Conservation (phyloP, 2,797 vertebrate genomes). For the Lepilemur septentrionalis region DNA sequence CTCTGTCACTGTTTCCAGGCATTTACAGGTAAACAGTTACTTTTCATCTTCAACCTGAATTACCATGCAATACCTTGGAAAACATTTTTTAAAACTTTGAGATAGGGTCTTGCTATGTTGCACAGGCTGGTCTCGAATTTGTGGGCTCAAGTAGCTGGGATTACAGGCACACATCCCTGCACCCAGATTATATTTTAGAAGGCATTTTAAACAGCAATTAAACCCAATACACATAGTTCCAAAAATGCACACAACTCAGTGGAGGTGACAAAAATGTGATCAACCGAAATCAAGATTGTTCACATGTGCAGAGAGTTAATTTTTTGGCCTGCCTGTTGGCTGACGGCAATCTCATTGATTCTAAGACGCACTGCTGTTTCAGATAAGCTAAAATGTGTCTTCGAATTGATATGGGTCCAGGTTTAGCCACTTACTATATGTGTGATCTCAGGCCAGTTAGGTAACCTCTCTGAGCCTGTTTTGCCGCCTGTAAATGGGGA, state of each 20-base stretch:
- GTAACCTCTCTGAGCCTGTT: background rate
- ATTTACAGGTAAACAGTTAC: background rate
- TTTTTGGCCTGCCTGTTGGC: background rate
- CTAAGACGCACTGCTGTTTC: no score
- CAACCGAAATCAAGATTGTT: accelerated
- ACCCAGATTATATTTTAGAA: background rate
- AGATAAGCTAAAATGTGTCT: background rate
- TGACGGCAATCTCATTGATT: background rate
- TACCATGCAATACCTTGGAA: background rate
- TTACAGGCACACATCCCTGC: no score
- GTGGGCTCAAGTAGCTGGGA: no score
- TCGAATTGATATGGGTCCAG: background rate
- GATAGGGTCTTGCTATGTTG: no score
- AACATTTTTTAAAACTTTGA: background rate
- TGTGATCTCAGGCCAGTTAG: background rate
- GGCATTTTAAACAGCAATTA: background rate
- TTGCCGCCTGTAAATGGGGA: accelerated
- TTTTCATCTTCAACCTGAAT: background rate
- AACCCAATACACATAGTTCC: accelerated
- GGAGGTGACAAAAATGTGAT: background rate
- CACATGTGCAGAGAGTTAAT: background rate
- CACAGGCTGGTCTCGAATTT: no score
- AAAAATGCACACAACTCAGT: background rate
- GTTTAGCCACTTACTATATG: background rate
- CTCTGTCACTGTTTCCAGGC: background rate